Percentiles rank a stretch among this genome's conserved stretches.
These are phyloP conservation scores for Chymomyza caudatula DNA, from an alignment of 2,888 invertebrate species.

Conservation along the genomic window DNA sequence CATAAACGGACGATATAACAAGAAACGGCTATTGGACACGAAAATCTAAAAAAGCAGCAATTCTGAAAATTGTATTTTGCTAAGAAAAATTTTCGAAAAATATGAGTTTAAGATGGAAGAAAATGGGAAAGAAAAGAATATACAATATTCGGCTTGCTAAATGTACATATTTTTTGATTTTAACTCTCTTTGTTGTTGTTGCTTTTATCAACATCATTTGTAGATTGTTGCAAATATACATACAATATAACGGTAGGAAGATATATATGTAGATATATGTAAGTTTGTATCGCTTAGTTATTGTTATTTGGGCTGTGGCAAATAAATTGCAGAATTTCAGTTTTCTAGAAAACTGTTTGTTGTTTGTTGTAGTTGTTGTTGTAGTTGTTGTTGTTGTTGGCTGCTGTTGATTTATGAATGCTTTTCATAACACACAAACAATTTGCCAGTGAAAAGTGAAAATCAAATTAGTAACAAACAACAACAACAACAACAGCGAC, in stretches of 20 bases:
- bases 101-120: too few relatives aligned
- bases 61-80: too few relatives aligned
- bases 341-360: neutral
- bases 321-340: constrained; percentile 20
- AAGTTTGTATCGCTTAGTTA: neutral
- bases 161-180: too few relatives aligned
- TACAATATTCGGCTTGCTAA: too few relatives aligned
- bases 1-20: too few relatives aligned
- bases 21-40: too few relatives aligned
- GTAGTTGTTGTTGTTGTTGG: constrained; percentile 23
- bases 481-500: constrained; percentile 3
- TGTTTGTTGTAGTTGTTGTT: neutral
- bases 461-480: constrained; percentile 24
- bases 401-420: neutral
- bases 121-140: too few relatives aligned
- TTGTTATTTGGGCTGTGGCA: neutral
- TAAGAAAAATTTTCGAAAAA: too few relatives aligned
- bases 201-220: neutral
- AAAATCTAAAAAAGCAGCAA: too few relatives aligned
- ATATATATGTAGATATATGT: neutral
- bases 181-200: too few relatives aligned
- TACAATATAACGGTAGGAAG: too few relatives aligned
- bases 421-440: neutral
- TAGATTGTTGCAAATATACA: neutral
- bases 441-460: constrained; percentile 1